Evolutionary conservation across 2,113 vertebrate genomes (phyloP).

Genomic region (Melospiza melodia): DNA sequence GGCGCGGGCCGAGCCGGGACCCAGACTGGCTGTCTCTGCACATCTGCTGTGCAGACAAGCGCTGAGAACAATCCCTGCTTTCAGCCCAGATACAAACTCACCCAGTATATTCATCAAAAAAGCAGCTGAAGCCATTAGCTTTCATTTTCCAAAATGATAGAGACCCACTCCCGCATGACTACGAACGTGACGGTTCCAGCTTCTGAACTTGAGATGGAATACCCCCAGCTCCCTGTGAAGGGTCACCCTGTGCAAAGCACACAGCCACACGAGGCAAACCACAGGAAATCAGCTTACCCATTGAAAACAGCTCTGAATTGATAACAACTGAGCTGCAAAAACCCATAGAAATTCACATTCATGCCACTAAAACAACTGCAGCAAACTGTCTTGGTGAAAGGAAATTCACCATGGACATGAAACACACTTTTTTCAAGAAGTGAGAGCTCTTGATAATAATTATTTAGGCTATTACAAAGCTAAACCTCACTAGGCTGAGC

Average conservation of each 20-base stretch:
- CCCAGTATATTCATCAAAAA: not conserved
- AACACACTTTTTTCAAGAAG: not conserved
- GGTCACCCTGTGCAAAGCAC: not conserved
- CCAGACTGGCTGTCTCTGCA: conserved; percentile 22
- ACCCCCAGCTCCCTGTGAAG: not conserved
- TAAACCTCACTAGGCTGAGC: not conserved
- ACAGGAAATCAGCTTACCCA: not conserved
- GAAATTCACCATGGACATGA: not conserved
- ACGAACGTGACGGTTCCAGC: not conserved
- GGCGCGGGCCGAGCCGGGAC: not conserved
- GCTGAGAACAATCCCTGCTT: conserved; percentile 2
- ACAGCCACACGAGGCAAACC: not conserved
- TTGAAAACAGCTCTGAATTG: not conserved
- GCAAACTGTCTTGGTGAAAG: not conserved
- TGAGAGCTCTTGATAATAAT: not conserved
- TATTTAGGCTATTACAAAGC: not conserved
- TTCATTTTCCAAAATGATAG: conserved; percentile 9
- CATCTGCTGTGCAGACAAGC: not conserved
- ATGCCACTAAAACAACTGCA: not conserved
- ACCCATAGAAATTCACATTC: not conserved
- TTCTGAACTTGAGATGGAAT: not conserved
- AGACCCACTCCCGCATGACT: not conserved
- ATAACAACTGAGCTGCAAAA: not conserved
- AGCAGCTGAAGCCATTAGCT: not conserved
- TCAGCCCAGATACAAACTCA: conserved; percentile 5